Conservation (phyloP, 2,888 invertebrate species). For the Rhagophthalmus giganteus region DNA sequence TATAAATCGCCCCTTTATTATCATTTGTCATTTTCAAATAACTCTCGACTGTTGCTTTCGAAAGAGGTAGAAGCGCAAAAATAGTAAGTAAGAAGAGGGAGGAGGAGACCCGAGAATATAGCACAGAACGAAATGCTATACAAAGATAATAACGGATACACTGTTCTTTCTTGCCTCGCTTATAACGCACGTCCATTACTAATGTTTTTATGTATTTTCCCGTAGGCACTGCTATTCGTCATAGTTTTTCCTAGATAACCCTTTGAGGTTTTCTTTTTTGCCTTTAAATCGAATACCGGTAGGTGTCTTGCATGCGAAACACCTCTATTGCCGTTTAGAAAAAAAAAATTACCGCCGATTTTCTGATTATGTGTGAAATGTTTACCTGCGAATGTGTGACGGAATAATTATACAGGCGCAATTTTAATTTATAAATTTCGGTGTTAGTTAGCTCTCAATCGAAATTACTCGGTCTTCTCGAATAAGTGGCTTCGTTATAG, state of each 20-base stretch:
- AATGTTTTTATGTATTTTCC: constrained; percentile 28
- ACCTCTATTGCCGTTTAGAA: background rate
- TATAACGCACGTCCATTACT: constrained; percentile 22
- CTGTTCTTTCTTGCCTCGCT: constrained; percentile 9
- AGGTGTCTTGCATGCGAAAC: background rate
- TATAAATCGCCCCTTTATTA: constrained; percentile 37
- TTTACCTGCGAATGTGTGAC: no score
- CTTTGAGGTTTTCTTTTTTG: background rate
- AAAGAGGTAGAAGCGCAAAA: constrained; percentile 19
- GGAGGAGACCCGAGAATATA: no score
- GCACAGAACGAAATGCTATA: constrained; percentile 26
- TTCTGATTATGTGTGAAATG: background rate
- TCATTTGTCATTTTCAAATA: constrained; percentile 41
- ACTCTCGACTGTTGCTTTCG: constrained; percentile 31
- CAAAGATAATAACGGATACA: constrained; percentile 26
- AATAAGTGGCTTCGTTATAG: no score
- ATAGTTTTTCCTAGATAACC: constrained; percentile 13
- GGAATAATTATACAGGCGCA: no score
- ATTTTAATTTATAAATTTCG: no score
- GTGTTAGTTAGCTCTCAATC: no score
- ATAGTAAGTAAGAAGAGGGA: constrained; percentile 17
- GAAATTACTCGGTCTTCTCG: no score
- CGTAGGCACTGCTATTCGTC: constrained; percentile 14
- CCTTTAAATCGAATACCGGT: background rate
- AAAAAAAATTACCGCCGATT: background rate